Evolutionary conservation across 2,888 invertebrate species (phyloP).

Genomic region (Orchestes rusci): DNA sequence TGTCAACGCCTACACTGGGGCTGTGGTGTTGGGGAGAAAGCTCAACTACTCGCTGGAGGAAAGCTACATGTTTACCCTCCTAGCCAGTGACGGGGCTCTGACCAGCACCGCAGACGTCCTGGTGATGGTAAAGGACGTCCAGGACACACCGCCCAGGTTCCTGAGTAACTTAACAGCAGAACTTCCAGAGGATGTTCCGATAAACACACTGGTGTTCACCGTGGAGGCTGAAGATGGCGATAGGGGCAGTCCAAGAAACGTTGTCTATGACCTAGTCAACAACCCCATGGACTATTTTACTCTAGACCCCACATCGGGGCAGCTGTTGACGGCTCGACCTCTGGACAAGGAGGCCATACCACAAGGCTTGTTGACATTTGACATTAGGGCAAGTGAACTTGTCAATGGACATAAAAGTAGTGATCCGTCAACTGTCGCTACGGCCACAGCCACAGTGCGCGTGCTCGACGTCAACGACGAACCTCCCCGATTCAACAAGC

Average conservation of each 20-base stretch:
- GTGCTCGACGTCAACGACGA: slow-evolving; percentile 87
- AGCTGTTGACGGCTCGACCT: slow-evolving; percentile 74
- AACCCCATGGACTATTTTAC: slow-evolving; percentile 85
- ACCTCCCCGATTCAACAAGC: slow-evolving; percentile 73
- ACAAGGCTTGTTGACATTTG: slow-evolving; percentile 69
- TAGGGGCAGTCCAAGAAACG: slow-evolving; percentile 70
- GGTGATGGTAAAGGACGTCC: slow-evolving; percentile 75
- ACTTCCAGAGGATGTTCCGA: slow-evolving; percentile 73
- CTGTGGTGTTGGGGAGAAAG: slow-evolving; percentile 59
- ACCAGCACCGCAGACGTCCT: slow-evolving; percentile 67
- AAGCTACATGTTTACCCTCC: slow-evolving; percentile 68
- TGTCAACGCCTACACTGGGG: slow-evolving; percentile 65
- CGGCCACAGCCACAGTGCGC: slow-evolving; percentile 70
- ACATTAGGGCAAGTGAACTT: slow-evolving; percentile 71
- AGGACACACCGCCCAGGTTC: slow-evolving; percentile 82
- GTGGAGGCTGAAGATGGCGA: slow-evolving; percentile 81
- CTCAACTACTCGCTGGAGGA: slow-evolving; percentile 73
- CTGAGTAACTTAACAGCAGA: slow-evolving; percentile 72
- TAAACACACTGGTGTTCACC: slow-evolving; percentile 72
- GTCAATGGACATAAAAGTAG: slow-evolving; percentile 60
- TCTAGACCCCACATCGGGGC: slow-evolving; percentile 70
- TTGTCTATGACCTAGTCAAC: slow-evolving; percentile 69
- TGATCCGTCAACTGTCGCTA: slow-evolving; percentile 60
- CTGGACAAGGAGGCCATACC: slow-evolving; percentile 79
- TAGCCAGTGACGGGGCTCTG: slow-evolving; percentile 75